A percentile compares a stretch with the other conserved stretches of the same genome.
These are phyloP conservation scores for Eidolon dupreanum DNA, from an alignment of 2,797 vertebrate species.

Conservation along the genomic window DNA sequence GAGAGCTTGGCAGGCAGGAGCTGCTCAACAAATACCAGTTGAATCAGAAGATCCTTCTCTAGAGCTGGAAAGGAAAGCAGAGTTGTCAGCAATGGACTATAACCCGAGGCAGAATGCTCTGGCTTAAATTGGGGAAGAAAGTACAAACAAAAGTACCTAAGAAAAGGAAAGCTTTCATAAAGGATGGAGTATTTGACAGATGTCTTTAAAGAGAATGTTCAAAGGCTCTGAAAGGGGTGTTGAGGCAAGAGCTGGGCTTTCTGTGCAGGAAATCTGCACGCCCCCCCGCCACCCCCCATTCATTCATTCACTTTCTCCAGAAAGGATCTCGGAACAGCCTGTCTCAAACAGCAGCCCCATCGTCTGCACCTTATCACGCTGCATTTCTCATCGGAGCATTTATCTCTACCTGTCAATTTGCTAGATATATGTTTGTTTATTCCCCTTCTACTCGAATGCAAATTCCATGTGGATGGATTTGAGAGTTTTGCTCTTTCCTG, in stretches of 20 bases:
- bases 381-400: background rate
- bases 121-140: background rate
- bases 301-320: background rate
- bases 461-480: background rate
- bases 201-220: background rate
- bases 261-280: background rate
- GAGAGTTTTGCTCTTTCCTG: background rate
- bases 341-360: background rate
- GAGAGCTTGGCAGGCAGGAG: background rate
- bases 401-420: background rate
- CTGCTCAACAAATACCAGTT: background rate
- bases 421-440: background rate
- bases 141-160: background rate
- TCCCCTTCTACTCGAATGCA: background rate
- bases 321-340: background rate
- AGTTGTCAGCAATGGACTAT: background rate
- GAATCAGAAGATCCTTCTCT: background rate
- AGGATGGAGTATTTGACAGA: background rate
- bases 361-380: fast-evolving
- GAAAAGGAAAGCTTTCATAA: background rate
- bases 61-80: background rate
- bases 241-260: background rate
- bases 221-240: background rate
- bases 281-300: too few species aligned
- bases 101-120: background rate